Evolutionary conservation across 2,888 invertebrate genomes (phyloP).

Genomic region (Latrodectus elegans): DNA sequence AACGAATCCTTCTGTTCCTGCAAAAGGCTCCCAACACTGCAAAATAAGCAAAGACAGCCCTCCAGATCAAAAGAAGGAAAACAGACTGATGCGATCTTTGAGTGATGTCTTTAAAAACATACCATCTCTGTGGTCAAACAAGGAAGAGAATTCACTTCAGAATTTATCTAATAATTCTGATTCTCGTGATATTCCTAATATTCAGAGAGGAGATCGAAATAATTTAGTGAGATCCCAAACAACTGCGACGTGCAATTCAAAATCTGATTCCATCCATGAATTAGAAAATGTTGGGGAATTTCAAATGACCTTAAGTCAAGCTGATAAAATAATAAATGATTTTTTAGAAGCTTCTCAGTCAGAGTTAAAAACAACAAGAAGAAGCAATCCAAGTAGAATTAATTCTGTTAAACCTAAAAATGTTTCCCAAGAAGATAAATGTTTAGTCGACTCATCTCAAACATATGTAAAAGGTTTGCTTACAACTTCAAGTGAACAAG

Average conservation of each 20-base stretch:
- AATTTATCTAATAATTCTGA: conserved; percentile 4
- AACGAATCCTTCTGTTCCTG: neutral
- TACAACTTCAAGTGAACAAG: too few relatives aligned
- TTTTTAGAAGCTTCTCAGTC: conserved; percentile 28
- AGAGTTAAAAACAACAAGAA: neutral
- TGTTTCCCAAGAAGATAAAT: too few relatives aligned
- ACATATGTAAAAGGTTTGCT: too few relatives aligned
- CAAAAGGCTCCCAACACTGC: neutral
- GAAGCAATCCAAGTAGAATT: too few relatives aligned
- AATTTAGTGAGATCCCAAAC: conserved; percentile 43
- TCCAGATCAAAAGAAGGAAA: neutral
- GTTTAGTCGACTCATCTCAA: too few relatives aligned
- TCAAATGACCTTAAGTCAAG: conserved; percentile 37
- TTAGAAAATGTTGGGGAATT: conserved; percentile 35
- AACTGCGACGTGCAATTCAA: conserved; percentile 46
- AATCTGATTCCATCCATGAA: conserved; percentile 8
- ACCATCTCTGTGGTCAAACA: conserved; percentile 28
- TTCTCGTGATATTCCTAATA: conserved; percentile 22
- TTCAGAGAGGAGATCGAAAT: neutral
- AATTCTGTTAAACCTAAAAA: too few relatives aligned
- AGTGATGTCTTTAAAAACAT: conserved; percentile 60
- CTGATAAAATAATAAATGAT: conserved; percentile 43
- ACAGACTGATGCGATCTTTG: conserved; percentile 35
- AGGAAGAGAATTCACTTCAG: conserved; percentile 2
- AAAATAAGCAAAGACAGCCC: neutral